Base-by-base conservation (phyloP, 2,797 vertebrate species). In the Enteromius radiatus region DNA sequence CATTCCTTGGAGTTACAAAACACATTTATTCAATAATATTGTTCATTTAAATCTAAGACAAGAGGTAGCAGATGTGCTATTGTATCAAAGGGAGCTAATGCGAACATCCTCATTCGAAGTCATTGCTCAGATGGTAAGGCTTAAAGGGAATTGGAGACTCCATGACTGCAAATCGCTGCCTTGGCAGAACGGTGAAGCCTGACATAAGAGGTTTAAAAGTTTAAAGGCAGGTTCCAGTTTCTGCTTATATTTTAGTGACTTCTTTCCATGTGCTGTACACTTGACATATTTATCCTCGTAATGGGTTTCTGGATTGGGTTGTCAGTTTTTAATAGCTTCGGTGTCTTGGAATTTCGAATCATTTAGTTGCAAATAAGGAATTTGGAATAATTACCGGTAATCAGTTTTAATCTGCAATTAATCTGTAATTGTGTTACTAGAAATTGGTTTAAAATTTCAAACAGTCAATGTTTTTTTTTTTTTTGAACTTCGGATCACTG, bases 171-270 rank as follows among this genome's bases (percentile, higher is more conserved):
- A 78, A 85, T 56, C 77, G 64, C 78, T 81, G 80, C 36, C 41
- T 33, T 85, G 76, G 71, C 83, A 81, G 64, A 83, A 70, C 61
- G 17, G 56, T 41, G 63, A 68, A 76, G 71, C 63, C 31, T 59
- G 15, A 64, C 38, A 41, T 86, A 88, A 84, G 83, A 86, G 82
- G 76, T 82, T 86, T 87, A 82, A 84, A 82, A 69, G 67, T 84
- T 84, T 77, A 73, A 80, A 63, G 45, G 47, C 67, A 74, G 82
- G 23, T 81, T 74, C 80, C 45, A 23, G 76, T 67, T 67, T 76
- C 47, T 82, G 33, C 71, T 75, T 67, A 43, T 54, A 75, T 75
- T 75, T 75, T 49, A 81, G 28, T 49, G 69, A 36, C 78, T 59
- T 71, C 12, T 74, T 73, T 68, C 49, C 49, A 7, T 49, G 65